phyloP scores from a whole-genome alignment of 2,888 invertebrate genomes.

The Aricia artaxerxes region DNA sequence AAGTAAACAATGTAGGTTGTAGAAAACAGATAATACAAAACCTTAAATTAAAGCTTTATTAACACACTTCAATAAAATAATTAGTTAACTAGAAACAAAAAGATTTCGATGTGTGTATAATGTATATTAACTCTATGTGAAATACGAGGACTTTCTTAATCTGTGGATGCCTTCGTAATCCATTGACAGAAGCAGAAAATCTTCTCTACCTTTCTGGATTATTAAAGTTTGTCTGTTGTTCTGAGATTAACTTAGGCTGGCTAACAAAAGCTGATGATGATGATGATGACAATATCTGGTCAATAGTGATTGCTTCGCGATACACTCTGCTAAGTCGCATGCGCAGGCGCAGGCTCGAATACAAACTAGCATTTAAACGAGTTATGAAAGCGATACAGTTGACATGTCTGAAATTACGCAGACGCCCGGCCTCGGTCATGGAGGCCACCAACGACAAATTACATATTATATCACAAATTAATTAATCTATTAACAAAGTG shows the following conservation, averaged over 20 bases:
- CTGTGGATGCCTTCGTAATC: too few species aligned
- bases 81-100: too few species aligned
- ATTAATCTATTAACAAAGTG: background rate
- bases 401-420: conserved; percentile 47
- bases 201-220: too few species aligned
- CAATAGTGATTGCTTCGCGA: conserved; percentile 9
- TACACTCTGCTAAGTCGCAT: background rate
- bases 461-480: background rate
- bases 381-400: conserved; percentile 57
- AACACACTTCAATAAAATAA: too few species aligned
- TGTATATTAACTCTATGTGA: too few species aligned
- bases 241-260: too few species aligned
- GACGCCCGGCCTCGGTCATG: conserved; percentile 6
- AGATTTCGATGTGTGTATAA: too few species aligned
- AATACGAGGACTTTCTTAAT: too few species aligned
- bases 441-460: conserved; percentile 7
- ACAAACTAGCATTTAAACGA: conserved; percentile 52
- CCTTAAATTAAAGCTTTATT: background rate
- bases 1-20: background rate
- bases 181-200: too few species aligned
- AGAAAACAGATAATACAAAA: background rate
- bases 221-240: too few species aligned
- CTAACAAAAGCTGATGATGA: background rate
- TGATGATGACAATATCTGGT: background rate
- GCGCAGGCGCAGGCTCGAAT: conserved; percentile 43